Conservation (phyloP, 2,888 invertebrate genomes). For the Ophion ventricosus region DNA sequence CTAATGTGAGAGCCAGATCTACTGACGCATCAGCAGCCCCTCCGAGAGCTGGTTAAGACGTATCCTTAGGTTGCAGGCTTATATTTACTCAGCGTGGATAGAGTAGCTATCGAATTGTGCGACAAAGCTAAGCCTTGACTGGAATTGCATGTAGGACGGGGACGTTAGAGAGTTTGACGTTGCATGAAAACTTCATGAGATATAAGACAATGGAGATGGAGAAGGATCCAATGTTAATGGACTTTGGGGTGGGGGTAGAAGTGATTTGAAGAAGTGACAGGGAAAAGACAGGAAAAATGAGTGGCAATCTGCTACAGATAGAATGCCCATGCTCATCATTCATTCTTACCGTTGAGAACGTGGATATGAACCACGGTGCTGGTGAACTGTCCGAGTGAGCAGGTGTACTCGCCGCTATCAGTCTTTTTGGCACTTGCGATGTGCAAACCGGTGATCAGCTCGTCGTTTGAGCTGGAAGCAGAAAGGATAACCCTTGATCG, state of each 20-base stretch:
- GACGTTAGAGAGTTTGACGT: constrained; percentile 24
- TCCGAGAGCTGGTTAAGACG: constrained; percentile 38
- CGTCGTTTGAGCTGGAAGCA: constrained; percentile 77
- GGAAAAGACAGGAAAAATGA: not conserved
- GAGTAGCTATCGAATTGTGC: constrained; percentile 55
- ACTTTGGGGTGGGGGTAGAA: not conserved
- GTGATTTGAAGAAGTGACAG: not conserved
- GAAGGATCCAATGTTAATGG: not conserved
- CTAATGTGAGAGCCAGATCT: constrained; percentile 53
- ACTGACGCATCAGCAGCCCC: constrained; percentile 38
- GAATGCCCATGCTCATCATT: not conserved
- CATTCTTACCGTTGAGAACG: constrained; percentile 87
- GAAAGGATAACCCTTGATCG: constrained; percentile 15
- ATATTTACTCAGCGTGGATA: constrained; percentile 37
- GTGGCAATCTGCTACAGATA: not conserved
- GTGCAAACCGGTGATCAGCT: constrained; percentile 78
- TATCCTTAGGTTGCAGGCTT: constrained; percentile 19
- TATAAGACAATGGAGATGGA: not conserved
- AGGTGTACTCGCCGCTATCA: constrained; percentile 88
- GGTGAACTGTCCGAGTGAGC: constrained; percentile 87
- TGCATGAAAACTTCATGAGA: constrained; percentile 28
- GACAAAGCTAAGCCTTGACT: too few relatives aligned
- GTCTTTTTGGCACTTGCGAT: constrained; percentile 85
- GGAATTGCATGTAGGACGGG: constrained; percentile 12
- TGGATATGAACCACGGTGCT: constrained; percentile 88